These are phyloP conservation scores for Vulpes vulpes DNA, from an alignment of 2,113 vertebrate species.

Conservation along the genomic window DNA sequence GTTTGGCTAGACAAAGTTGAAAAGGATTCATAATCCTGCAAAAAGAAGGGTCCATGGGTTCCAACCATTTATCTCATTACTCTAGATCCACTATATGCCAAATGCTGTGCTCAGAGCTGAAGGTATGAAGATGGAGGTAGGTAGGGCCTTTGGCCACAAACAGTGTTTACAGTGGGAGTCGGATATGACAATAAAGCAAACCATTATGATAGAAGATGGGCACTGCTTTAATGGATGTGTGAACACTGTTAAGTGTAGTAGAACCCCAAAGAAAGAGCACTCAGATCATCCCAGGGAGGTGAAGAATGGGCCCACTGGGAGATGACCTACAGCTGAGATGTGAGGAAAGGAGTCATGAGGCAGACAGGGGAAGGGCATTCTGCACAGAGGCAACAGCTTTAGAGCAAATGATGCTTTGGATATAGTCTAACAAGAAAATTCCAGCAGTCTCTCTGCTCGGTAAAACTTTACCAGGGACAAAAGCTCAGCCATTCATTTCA, in stretches of 20 bases:
- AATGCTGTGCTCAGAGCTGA: background rate
- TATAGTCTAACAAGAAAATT: background rate
- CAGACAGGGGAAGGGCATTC: background rate
- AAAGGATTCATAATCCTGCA: background rate
- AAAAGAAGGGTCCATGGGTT: background rate
- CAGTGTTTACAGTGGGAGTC: background rate
- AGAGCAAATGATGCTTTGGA: background rate
- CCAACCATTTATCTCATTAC: background rate
- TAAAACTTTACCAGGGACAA: background rate
- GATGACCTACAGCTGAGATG: background rate
- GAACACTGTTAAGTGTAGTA: background rate
- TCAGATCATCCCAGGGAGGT: background rate
- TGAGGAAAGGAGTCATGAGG: background rate
- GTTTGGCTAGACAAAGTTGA: background rate
- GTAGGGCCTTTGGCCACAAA: background rate
- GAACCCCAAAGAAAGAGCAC: background rate
- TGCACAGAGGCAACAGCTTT: background rate
- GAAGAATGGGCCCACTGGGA: background rate
- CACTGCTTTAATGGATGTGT: background rate
- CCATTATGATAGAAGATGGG: background rate
- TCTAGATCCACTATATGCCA: background rate
- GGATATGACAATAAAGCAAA: background rate
- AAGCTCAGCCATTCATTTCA: background rate
- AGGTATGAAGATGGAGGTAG: background rate
- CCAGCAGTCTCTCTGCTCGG: background rate